phyloP scores from a whole-genome alignment of 1,140 invertebrate species.

The Drosophila tristis region DNA sequence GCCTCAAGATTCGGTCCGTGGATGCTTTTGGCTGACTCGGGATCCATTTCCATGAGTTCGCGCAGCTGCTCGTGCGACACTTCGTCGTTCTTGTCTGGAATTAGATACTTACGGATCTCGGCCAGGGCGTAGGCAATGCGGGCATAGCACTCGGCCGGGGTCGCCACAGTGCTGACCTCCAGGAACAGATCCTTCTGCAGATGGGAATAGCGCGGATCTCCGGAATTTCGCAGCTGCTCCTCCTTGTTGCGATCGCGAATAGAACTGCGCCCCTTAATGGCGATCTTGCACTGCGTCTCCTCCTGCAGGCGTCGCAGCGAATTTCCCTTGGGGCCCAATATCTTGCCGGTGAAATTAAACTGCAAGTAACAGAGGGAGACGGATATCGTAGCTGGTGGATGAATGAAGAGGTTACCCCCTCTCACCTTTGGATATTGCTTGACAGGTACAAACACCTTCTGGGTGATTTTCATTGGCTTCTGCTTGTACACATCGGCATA shows the following conservation, averaged over 20 bases:
- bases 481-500: conserved; percentile 84
- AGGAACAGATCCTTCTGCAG: conserved; percentile 95
- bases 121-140: conserved; percentile 92
- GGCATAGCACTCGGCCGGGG: conserved; percentile 93
- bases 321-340: conserved; percentile 96
- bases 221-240: conserved; percentile 92
- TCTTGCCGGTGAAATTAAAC: conserved; percentile 97
- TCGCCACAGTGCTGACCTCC: conserved; percentile 93
- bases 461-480: conserved; percentile 91
- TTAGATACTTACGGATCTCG: conserved; percentile 90
- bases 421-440: conserved; percentile 92
- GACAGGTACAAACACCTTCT: conserved; percentile 91
- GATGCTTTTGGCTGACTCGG: conserved; percentile 69
- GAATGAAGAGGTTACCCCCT: neutral
- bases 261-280: conserved; percentile 93
- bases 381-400: neutral
- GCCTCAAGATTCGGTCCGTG: conserved; percentile 66
- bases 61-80: conserved; percentile 80
- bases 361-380: conserved; percentile 81
- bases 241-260: conserved; percentile 96
- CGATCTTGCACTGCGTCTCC: conserved; percentile 96
- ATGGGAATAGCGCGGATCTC: conserved; percentile 95
- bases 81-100: conserved; percentile 87
- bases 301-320: conserved; percentile 95
- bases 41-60: conserved; percentile 81